phyloP scores from a whole-genome alignment of 2,113 vertebrate genomes.

The Petrocephalus zakoni region DNA sequence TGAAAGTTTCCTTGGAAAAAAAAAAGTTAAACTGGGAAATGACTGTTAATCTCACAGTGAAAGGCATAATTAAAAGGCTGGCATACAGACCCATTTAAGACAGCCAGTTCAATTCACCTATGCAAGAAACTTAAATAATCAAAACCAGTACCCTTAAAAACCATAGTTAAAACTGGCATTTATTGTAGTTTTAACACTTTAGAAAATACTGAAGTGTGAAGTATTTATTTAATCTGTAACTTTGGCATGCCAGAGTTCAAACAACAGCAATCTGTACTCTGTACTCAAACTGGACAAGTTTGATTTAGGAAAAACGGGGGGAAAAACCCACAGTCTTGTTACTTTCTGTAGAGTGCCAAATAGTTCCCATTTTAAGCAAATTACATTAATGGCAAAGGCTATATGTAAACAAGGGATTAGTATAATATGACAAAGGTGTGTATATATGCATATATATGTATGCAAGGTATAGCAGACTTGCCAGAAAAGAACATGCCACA shows the following conservation, averaged over 20 bases:
- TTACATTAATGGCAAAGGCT: background rate
- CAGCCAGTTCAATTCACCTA: background rate
- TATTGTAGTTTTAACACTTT: constrained; percentile 10
- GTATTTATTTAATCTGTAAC: background rate
- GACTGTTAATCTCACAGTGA: background rate
- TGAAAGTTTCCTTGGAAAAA: background rate
- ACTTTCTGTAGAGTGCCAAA: background rate
- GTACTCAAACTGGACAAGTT: background rate
- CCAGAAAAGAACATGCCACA: background rate
- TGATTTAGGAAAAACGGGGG: background rate
- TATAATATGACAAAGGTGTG: background rate
- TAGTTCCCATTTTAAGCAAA: background rate
- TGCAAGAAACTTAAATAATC: background rate
- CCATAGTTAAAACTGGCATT: constrained; percentile 18
- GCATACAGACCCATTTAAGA: background rate
- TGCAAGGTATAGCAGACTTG: background rate
- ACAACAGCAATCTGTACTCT: background rate
- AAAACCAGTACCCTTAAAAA: background rate
- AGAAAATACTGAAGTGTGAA: constrained; percentile 8
- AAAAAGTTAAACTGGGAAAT: background rate
- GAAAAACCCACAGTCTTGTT: background rate
- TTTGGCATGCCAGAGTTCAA: background rate
- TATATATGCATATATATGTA: background rate
- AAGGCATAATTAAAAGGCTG: background rate
- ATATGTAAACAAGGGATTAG: constrained; percentile 2